These are phyloP conservation scores for Drosophila kohkoa DNA, from an alignment of 1,140 invertebrate genomes.

Conservation along the genomic window DNA sequence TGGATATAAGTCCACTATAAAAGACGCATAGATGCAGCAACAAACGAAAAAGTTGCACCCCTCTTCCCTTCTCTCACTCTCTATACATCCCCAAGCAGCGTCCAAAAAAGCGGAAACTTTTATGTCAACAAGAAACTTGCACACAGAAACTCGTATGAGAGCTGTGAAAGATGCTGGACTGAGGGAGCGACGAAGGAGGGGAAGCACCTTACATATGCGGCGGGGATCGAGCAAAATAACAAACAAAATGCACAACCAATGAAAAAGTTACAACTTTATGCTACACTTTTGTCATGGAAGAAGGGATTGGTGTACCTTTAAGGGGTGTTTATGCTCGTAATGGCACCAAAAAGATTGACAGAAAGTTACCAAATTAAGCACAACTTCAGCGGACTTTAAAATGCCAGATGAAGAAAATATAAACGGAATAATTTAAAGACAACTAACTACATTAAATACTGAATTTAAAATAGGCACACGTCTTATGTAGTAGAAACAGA, in stretches of 20 bases:
- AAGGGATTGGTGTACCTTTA: neutral
- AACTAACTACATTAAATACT: neutral
- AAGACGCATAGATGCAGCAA: slow-evolving; percentile 29
- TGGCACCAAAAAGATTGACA: slow-evolving; percentile 39
- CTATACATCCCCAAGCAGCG: neutral
- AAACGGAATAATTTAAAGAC: neutral
- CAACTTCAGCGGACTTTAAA: slow-evolving; percentile 16
- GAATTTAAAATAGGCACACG: no score
- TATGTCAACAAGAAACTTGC: slow-evolving; percentile 72
- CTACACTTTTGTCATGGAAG: slow-evolving; percentile 34
- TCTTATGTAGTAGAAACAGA: no score
- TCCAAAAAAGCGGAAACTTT: slow-evolving; percentile 63
- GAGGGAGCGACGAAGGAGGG: neutral
- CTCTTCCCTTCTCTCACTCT: neutral
- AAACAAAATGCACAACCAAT: slow-evolving; percentile 59
- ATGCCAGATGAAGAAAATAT: neutral
- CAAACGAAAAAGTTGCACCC: slow-evolving; percentile 30
- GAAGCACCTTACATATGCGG: slow-evolving; percentile 42
- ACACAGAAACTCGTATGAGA: slow-evolving; percentile 28
- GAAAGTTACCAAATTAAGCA: slow-evolving; percentile 35
- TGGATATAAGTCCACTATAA: slow-evolving; percentile 68
- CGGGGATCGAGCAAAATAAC: slow-evolving; percentile 29
- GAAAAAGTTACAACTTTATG: slow-evolving; percentile 59
- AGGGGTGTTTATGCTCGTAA: slow-evolving; percentile 29
- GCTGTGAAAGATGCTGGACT: neutral